These are phyloP conservation scores for Drosophila tripunctata DNA, from an alignment of 2,888 invertebrate genomes.

Conservation along the genomic window DNA sequence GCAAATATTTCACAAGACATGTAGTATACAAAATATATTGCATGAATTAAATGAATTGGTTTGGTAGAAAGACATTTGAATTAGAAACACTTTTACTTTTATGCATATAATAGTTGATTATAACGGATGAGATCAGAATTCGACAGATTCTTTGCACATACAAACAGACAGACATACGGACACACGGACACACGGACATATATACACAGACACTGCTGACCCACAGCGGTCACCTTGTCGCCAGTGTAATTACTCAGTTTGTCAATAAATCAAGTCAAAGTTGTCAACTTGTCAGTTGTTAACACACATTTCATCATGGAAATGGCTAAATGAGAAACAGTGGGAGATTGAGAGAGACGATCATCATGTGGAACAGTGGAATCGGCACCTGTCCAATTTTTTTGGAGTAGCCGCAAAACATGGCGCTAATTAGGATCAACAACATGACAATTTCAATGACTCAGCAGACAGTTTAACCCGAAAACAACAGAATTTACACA, in stretches of 20 bases:
- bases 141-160: not conserved
- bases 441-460: conserved; percentile 37
- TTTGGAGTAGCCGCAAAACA: conserved; percentile 16
- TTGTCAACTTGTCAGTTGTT: conserved; percentile 63
- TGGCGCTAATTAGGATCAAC: conserved; percentile 60
- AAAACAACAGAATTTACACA: not conserved
- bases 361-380: conserved; percentile 15
- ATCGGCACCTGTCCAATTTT: conserved; percentile 43
- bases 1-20: conserved; percentile 37
- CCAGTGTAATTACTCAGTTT: conserved; percentile 40
- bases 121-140: conserved; percentile 10
- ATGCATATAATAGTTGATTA: not conserved
- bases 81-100: conserved; percentile 37
- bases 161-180: not conserved
- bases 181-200: not conserved
- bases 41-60: not conserved
- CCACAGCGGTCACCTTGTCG: conserved; percentile 59
- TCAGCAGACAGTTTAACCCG: conserved; percentile 26
- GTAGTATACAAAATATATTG: not conserved
- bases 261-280: conserved; percentile 56
- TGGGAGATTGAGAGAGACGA: not conserved
- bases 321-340: not conserved
- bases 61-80: conserved; percentile 1
- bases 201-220: conserved; percentile 5
- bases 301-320: conserved; percentile 49